Base-by-base conservation (phyloP, 2,797 vertebrate species). In the Clarias fuscus region DNA sequence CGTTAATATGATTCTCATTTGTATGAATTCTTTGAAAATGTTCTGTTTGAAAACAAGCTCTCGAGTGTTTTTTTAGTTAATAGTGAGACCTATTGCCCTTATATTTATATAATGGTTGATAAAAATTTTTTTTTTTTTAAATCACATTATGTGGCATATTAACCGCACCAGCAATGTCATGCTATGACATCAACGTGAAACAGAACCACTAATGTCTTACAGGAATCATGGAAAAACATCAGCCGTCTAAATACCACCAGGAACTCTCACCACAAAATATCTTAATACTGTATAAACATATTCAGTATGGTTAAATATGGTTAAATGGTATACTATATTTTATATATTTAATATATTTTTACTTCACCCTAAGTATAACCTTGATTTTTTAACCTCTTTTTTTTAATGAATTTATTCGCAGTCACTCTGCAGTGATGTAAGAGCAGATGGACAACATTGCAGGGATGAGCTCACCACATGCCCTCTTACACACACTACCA, bases 391-490 rank as follows among this genome's bases (percentile, higher is more conserved):
- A 27, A 53, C 24, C 15, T 27, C 0, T 30, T 20, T 27, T 43
- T 20, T 81, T 10, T 53, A 43, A 80, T 10, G 27, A 56, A 2
- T 58, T 58, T 7, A 30, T 24, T 17, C 64, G 67, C 58, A 78
- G 43, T 79, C 65, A 48, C 78, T 56, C 14, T 84, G 83, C 83
- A 82, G 86, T 87, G 77, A 87, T 84, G 62, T 71, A 73, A 82
- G 70, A 27, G 79, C 68, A 82, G 58, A 86, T 86, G 68, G 85
- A 81, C 48, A 59, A 86, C 70, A 86, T 78, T 86, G 78, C 85
- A 86, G 78, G 43, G 85, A 86, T 81, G 85, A 73, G 53, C 27
- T 85, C 70, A 75, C 77, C 64, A 59, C 84, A 85, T 85, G 78
- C 59, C 30, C 4, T 64, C 48, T 37, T 84, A 65, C 65, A 84